Evolutionary conservation across 2,888 invertebrate genomes (phyloP), one percentile per base, ranked within the genome.

Genomic region (Trachelus tabidus): DNA sequence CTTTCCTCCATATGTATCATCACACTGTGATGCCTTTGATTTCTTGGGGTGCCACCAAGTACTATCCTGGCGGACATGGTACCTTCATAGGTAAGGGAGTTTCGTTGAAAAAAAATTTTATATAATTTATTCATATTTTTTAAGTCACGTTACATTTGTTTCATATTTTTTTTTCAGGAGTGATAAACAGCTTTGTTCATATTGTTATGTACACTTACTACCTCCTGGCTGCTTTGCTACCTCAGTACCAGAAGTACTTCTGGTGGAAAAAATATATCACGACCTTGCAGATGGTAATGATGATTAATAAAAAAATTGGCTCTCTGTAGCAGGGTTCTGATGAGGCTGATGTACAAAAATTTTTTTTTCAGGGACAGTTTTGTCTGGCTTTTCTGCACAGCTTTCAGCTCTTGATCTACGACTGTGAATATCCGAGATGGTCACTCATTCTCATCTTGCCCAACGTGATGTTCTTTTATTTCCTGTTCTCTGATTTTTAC

Each of bases 201-300:
- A 96, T 98, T 83, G 94, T 98, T 84, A 98, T 98, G 98, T 98
- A 98, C 91, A 93, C 95, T 1, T 98, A 98, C 91, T 98, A 98
- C 88, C 94, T 98, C 93, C 90, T 98, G 78, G 95, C 98, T 0
- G 98, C 98, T 0, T 93, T 98, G 89, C 97, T 98, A 37, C 98
- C 98, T 0, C 94, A 95, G 85, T 96, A 95, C 91, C 97, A 97
- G 89, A 95, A 95, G 91, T 98, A 96, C 89, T 93, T 98, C 82
- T 98, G 97, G 95, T 98, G 98, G 98, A 98, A 98, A 92, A 96
- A 95, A 85, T 96, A 98, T 92, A 95, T 98, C 85, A 98, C 98
- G 37, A 95, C 95, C 35, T 92, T 98, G 89, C 98, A 98, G 94
- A 96, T 98, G 95, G 97, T 97, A 93, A 92, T 92, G 92, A 80